Base-by-base conservation (phyloP, 2,888 invertebrate genomes). In the Lymantria dispar region DNA sequence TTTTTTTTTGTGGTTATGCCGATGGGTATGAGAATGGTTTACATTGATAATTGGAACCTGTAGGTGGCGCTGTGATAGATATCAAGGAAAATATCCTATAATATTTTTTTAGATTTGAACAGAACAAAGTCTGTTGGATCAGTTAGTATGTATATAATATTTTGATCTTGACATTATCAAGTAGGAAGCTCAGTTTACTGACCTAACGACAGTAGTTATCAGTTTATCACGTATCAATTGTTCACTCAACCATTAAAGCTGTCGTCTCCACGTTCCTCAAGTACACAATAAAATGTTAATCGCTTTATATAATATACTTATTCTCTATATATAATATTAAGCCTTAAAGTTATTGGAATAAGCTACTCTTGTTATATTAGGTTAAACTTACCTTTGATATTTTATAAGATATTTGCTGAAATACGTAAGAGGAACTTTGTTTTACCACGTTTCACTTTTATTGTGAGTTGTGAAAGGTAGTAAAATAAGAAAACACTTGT, bases 161-260 rank as follows among this genome's bases (percentile, higher is more conserved):
- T 22, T 22, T 22, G 22, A 22, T 22, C 22, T 46, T 53, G 53
- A 62, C 47, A 59, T 56, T 47, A 52, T 22, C 49, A 49, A 29
- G 61, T 66, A 44, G 50, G 29, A 13, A 38, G 46, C 62, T 63
- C 62, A 64, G 68, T 62, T 66, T 62, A 65, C 53, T 67, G 68
- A 70, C 70, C 68, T 47, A 52, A 47, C 22, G 58, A 56, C 55
- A 45, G 38, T 50, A 22, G 49, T 7, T 56, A 49, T 63, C 48
- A 48, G 40, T 44, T 37, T 43, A 43, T 30, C 47, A 38, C 15
- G 42, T n/a, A 30, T 54, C 60, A 48, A 46, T 59, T 68, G 62
- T 65, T 60, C 58, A 48, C 29, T 59, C 45, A 45, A 59, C 52
- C 50, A 44, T 38, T 54, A 56, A n/a, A n/a, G 38, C 38, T 58